Conservation (phyloP, 2,888 invertebrate genomes). For the Drosophila peninsularis region DNA sequence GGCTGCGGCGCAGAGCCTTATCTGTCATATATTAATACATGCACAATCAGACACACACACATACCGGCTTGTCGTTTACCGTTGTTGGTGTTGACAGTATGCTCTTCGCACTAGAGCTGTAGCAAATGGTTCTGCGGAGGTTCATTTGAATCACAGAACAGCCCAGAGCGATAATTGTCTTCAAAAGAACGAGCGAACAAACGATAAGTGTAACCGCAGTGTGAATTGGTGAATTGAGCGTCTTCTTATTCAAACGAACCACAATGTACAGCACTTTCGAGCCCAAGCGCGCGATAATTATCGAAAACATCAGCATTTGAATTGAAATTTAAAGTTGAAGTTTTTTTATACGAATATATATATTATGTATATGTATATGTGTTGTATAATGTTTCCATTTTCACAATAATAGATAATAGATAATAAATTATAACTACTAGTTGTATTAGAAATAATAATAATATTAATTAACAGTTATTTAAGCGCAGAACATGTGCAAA, state of each 20-base stretch:
- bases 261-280: neutral
- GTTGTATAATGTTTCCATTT: slow-evolving; percentile 54
- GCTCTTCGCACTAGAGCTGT: slow-evolving; percentile 10
- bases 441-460: slow-evolving; percentile 68
- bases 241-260: neutral
- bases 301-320: slow-evolving; percentile 22
- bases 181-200: slow-evolving; percentile 5
- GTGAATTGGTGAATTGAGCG: neutral
- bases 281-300: slow-evolving; percentile 16
- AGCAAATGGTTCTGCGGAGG: neutral
- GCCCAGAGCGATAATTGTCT: neutral
- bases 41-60: neutral
- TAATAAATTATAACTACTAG: slow-evolving; percentile 71
- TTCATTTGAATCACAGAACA: neutral
- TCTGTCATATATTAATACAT: slow-evolving; percentile 20
- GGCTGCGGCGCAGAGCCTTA: slow-evolving; percentile 45
- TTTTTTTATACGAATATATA: slow-evolving; percentile 38
- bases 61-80: slow-evolving; percentile 19
- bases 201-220: neutral
- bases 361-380: slow-evolving; percentile 42
- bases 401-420: slow-evolving; percentile 60
- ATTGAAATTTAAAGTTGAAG: slow-evolving; percentile 19
- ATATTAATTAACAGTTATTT: slow-evolving; percentile 74
- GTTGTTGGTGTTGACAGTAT: neutral
- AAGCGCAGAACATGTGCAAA: slow-evolving; percentile 58